These are phyloP conservation scores for Tribolium freemani DNA, from an alignment of 2,888 invertebrate species.

Conservation along the genomic window DNA sequence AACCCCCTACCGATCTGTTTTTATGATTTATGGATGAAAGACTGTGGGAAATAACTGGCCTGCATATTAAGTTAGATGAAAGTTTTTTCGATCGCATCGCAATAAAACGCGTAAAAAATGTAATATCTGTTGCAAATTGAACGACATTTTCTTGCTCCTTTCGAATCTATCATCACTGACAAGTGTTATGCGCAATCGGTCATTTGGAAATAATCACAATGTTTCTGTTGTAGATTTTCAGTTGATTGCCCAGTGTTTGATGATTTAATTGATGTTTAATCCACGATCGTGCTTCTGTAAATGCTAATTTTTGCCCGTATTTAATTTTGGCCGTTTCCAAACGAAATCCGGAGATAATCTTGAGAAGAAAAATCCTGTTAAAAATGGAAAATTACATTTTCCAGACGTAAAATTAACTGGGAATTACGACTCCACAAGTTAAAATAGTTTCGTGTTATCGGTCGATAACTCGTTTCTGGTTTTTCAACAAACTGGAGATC, in stretches of 20 bases:
- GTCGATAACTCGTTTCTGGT: no score
- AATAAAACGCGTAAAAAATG: not conserved
- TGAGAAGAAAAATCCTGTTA: no score
- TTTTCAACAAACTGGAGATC: no score
- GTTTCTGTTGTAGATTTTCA: not conserved
- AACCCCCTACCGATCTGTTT: conserved; percentile 6
- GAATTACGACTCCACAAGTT: no score
- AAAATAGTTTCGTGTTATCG: no score
- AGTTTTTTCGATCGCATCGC: not conserved
- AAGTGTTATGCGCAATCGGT: not conserved
- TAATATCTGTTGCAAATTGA: no score
- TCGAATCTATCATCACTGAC: no score
- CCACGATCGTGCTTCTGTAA: not conserved
- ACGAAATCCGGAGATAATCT: no score
- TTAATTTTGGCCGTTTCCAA: not conserved
- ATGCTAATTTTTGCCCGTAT: not conserved
- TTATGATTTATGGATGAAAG: conserved; percentile 21
- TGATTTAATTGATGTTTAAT: not conserved
- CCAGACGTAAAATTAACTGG: no score
- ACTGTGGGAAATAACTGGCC: no score
- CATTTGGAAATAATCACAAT: not conserved
- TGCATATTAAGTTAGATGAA: conserved; percentile 20
- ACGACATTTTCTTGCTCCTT: no score
- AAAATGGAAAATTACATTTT: no score
- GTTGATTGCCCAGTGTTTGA: not conserved